Percentiles rank a stretch among this genome's conserved stretches.
Conservation (phyloP, 1,140 invertebrate genomes). For the Aphelenchoides avenae region DNA sequence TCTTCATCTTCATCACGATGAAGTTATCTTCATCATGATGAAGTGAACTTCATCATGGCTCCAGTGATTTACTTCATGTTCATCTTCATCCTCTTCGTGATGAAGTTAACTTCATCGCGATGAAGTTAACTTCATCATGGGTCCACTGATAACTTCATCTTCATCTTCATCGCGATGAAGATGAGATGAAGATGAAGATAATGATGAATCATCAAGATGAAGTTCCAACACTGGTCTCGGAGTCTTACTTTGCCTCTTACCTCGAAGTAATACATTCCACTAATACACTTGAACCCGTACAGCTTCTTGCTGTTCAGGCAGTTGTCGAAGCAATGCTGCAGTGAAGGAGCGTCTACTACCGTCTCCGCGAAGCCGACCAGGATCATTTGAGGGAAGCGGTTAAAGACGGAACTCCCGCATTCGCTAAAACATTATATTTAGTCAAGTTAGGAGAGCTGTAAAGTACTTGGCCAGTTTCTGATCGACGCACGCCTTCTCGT, state of each 20-base stretch:
- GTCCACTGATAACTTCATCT: too few species aligned
- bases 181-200: too few species aligned
- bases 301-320: conserved; percentile 53
- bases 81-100: too few species aligned
- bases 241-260: conserved; percentile 8
- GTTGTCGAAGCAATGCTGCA: conserved; percentile 57
- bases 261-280: conserved; percentile 59
- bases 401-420: conserved; percentile 43
- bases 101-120: too few species aligned
- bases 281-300: conserved; percentile 53
- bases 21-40: too few species aligned
- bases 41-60: too few species aligned
- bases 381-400: conserved; percentile 58
- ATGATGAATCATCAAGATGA: too few species aligned
- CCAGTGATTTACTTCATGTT: too few species aligned
- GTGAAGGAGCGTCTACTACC: conserved; percentile 49
- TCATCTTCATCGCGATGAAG: too few species aligned
- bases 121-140: too few species aligned
- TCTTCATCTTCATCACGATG: too few species aligned
- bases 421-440: conserved; percentile 33
- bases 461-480: conserved; percentile 38
- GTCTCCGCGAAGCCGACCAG: conserved; percentile 58
- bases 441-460: neutral
- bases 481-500: conserved; percentile 56
- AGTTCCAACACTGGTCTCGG: neutral